These are phyloP conservation scores for Oxyscelio sp. DNA, from an alignment of 2,888 invertebrate genomes.

Conservation along the genomic window DNA sequence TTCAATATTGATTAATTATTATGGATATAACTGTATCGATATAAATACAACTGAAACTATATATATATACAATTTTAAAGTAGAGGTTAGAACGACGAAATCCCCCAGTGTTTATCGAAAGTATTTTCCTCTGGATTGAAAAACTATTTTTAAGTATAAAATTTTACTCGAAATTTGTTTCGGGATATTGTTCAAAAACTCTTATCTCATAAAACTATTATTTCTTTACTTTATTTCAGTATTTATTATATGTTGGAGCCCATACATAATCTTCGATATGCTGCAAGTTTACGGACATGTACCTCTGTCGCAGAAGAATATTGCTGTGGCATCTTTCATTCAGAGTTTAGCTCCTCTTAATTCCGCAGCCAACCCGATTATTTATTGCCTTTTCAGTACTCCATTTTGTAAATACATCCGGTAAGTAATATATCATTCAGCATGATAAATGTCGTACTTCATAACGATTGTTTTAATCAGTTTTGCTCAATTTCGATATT, in stretches of 20 bases:
- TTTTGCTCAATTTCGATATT: background rate
- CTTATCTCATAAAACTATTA: no score
- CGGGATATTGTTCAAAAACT: no score
- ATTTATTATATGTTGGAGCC: conserved; percentile 98
- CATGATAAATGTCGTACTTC: conserved; percentile 3
- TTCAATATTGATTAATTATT: no score
- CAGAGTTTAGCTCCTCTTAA: conserved; percentile 97
- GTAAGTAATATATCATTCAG: conserved; percentile 89
- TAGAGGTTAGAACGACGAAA: no score
- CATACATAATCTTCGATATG: conserved; percentile 97
- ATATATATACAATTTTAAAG: no score
- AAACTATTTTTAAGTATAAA: no score
- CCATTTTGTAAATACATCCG: conserved; percentile 95
- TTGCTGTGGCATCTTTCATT: conserved; percentile 96
- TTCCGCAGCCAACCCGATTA: conserved; percentile 97
- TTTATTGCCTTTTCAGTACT: conserved; percentile 97
- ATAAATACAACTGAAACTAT: no score
- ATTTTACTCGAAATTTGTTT: no score
- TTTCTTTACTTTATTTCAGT: conserved; percentile 90
- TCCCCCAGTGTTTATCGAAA: no score
- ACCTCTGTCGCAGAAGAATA: conserved; percentile 93
- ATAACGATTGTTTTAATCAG: conserved; percentile 1
- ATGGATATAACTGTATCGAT: no score
- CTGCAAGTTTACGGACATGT: conserved; percentile 96
- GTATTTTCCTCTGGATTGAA: no score